Evolutionary conservation across 2,888 invertebrate genomes (phyloP).

Genomic region (Matsumyia berberina): DNA sequence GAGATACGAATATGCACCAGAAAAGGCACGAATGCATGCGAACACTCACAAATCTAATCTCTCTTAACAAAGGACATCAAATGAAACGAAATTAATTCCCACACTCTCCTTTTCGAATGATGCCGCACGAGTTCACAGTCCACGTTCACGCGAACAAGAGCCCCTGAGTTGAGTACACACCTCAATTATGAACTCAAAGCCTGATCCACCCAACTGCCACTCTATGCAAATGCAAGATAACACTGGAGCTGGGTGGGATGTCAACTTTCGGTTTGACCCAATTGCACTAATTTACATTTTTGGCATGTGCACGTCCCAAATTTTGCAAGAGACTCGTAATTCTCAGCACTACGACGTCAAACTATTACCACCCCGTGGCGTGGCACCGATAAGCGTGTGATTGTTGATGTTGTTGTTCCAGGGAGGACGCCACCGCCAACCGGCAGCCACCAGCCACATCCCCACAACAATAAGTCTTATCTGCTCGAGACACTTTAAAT

Average conservation of each 20-base stretch:
- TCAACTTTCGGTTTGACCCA: constrained; percentile 47
- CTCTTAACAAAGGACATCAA: constrained; percentile 1
- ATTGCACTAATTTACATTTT: constrained; percentile 56
- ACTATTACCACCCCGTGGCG: background rate
- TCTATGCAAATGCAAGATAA: constrained; percentile 23
- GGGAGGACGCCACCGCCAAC: background rate
- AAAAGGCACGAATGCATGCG: too few relatives aligned
- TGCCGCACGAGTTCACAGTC: background rate
- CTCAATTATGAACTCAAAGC: constrained; percentile 24
- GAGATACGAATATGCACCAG: too few relatives aligned
- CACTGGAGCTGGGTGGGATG: constrained; percentile 1
- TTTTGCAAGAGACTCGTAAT: constrained; percentile 41
- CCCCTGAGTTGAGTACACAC: background rate
- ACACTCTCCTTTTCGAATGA: background rate
- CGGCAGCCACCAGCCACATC: constrained; percentile 3
- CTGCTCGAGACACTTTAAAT: constrained; percentile 66
- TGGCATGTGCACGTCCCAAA: constrained; percentile 49
- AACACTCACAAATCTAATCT: background rate
- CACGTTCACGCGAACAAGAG: background rate
- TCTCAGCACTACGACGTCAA: background rate
- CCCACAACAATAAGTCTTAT: constrained; percentile 60
- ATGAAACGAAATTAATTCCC: background rate
- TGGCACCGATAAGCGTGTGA: constrained; percentile 44
- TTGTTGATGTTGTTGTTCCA: constrained; percentile 23
- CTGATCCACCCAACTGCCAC: constrained; percentile 1